Base-by-base conservation (phyloP, 1,140 invertebrate species). In the Dreissena polymorpha region DNA sequence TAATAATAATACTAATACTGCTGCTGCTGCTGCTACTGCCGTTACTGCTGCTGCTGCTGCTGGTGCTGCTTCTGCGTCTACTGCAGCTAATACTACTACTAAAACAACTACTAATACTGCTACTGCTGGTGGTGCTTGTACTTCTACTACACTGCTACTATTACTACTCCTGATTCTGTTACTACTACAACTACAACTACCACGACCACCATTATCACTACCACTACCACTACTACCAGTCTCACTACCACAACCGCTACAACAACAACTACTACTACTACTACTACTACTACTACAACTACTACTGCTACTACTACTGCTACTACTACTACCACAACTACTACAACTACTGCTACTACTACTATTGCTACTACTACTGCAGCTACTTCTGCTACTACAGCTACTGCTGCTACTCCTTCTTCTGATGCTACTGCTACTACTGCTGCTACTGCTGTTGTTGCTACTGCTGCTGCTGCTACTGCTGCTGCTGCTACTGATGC, bases 231-330 rank as follows among this genome's bases (percentile, higher is more conserved):
- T 67, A 27, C 64, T 21, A 21, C 18, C 23, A 67, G 10, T 27
- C 12, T 23, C 23, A 67, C 64, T 27, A 27, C 18, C 23, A 27
- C 18, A 10, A 21, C 25, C 23, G 23, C 64, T 67, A 27, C 64
- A 14, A 67, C 64, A 14, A 27, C 64, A 14, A 67, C 18, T 21
- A 67, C 64, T 27, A 67, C 18, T 27, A 67, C 64, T 27, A 67
- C 64, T 21, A 67, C 25, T 67, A 67, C 25, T 67, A 67, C 25
- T 67, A 67, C 64, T 67, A 67, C 64, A 14, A 67, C 64, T 67
- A 67, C 64, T 67, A 27, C 64, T 67, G 23, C 64, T 67, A 67
- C 64, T 67, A 67, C 64, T 27, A 21, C 64, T 67, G 23, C 12
- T 67, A 67, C 64, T 67, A 67, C 64, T 67, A 21, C 64, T 14